Base-by-base conservation (phyloP, 2,888 invertebrate genomes). In the Andricus quercusramuli region DNA sequence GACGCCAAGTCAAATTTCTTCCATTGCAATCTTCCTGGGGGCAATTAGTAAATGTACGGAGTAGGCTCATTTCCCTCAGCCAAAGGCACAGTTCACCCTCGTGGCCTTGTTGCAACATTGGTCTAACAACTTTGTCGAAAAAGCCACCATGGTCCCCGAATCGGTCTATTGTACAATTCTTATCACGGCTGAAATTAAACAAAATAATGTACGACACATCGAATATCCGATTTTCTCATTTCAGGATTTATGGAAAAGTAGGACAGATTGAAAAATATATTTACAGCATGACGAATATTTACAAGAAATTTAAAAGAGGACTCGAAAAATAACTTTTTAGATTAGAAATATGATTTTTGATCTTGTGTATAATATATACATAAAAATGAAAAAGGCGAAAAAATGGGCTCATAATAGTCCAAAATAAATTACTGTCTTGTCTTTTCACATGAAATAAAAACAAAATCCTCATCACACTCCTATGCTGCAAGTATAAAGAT, bases 81-180 rank as follows among this genome's bases (percentile, higher is more conserved):
- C 94, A 94, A 79, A 93, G 92, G 80, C 94, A 93, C 37, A 94
- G 88, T 87, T 94, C 94, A 13, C 93, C 93, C 85, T 94, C 94
- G 78, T 94, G 94, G 3, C 94, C 94, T 41, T 93, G 92, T 79
- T 92, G 92, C 22, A 94, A 85, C 92, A 94, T 93, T 56, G 94
- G 94, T 77, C 93, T 92, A 15, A 94, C 93, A 0, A 93, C 93
- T 78, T 93, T 89, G 81, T 93, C 93, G 80, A 93, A 94, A 81
- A 92, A 93, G 67, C 93, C 94, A 8, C 89, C 90, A 59, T 89
- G 86, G 66, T 91, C 91, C 3, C 89, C 89, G 78, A 90, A 74
- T 11, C 74, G 74, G 37, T 74, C 74, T 56, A 74, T 74, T 15
- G 56, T 51, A 32, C 74, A 74, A 56, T 74, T 74, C 29, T 56